Percentiles rank a stretch among this genome's conserved stretches.
These are phyloP conservation scores for Fringilla coelebs DNA, from an alignment of 2,797 vertebrate genomes.

Conservation along the genomic window DNA sequence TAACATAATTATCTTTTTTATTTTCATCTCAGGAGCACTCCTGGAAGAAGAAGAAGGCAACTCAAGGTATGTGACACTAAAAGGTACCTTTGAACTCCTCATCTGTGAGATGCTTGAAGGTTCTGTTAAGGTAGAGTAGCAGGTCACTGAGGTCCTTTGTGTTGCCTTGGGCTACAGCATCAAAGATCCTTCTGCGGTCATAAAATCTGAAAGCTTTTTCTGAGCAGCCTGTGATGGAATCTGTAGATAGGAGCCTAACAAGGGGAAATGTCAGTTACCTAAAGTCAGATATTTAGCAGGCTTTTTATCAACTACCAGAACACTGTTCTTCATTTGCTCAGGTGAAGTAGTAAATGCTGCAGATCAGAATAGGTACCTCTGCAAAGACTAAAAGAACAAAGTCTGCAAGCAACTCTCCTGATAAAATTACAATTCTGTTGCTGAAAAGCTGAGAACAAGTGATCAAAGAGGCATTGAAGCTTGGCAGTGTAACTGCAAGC, in stretches of 20 bases:
- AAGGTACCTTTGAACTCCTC: slow-evolving; percentile 79
- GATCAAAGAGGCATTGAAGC: background rate
- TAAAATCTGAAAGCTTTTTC: slow-evolving; percentile 75
- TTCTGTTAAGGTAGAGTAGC: slow-evolving; percentile 72
- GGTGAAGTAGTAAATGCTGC: background rate
- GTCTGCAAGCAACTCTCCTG: background rate
- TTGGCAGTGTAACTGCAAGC: background rate
- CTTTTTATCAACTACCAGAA: background rate
- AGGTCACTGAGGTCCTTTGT: slow-evolving; percentile 75
- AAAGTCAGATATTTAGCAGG: background rate
- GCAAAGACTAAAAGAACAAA: background rate
- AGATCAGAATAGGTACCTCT: background rate
- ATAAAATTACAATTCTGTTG: background rate
- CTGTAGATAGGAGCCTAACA: slow-evolving; percentile 59
- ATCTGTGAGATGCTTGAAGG: slow-evolving; percentile 76
- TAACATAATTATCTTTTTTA: background rate
- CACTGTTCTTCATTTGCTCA: background rate
- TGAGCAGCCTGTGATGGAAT: slow-evolving; percentile 43
- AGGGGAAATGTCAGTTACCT: background rate
- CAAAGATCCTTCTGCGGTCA: slow-evolving; percentile 77
- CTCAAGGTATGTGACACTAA: background rate
- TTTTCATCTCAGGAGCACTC: background rate
- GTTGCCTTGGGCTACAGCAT: slow-evolving; percentile 76
- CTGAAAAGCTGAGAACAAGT: background rate
- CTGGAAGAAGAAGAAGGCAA: background rate